A percentile compares a stretch with the other conserved stretches of the same genome.
Evolutionary conservation across 35 echinoderm and acorn worm genomes (phyloP).

Genomic region (Ophioderma brevispina): DNA sequence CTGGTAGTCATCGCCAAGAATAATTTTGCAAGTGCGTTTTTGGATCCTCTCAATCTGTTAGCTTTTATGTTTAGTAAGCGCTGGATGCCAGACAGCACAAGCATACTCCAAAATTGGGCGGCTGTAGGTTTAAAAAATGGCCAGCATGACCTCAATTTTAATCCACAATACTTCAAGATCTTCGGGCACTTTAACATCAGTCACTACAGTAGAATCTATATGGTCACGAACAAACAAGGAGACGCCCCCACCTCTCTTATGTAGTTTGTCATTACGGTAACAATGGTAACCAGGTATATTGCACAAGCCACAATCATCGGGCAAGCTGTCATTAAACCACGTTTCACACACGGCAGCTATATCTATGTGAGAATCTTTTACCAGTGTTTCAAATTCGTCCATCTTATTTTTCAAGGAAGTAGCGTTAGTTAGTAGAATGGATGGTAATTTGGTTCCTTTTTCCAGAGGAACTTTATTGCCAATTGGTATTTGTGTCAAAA

Average conservation of each 20-base stretch:
- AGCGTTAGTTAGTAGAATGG: conserved; percentile 7
- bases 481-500: neutral
- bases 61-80: too few relatives aligned
- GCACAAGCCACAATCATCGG: neutral
- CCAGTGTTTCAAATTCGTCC: neutral
- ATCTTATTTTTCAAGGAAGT: conserved; percentile 10
- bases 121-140: too few relatives aligned
- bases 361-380: neutral
- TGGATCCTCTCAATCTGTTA: too few relatives aligned
- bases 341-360: conserved; percentile 3
- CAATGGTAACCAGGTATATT: neutral
- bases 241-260: neutral
- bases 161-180: neutral
- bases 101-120: too few relatives aligned
- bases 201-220: neutral
- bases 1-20: too few relatives aligned
- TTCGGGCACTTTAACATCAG: neutral
- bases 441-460: neutral
- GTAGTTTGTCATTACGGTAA: neutral
- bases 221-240: neutral
- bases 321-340: neutral
- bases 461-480: neutral
- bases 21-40: too few relatives aligned
- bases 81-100: too few relatives aligned
- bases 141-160: too few relatives aligned